Evolutionary conservation across 2,797 vertebrate genomes (phyloP), one percentile per base, ranked within the genome.

Genomic region (Ispidina lecontei): DNA sequence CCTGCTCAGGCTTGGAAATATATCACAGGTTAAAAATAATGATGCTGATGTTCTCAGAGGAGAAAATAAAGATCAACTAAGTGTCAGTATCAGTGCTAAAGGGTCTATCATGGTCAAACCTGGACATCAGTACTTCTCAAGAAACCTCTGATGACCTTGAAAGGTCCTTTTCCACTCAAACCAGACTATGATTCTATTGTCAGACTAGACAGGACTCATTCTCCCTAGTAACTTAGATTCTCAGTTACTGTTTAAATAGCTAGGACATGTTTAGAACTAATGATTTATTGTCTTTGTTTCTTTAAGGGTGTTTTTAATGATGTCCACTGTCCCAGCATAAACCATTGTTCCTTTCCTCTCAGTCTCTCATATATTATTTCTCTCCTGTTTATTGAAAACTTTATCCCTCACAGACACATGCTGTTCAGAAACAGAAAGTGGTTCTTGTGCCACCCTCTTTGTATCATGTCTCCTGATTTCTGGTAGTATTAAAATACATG

Each of bases 301-400:
- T 93, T 92, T 96, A 86, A 97, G 25, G 35, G 39, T 65, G 10
- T 69, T 97, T 78, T 98, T 93, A 1, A 65, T 78, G 26, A 95
- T 93, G 10, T 82, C 67, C 35, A 79, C 83, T 9, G 28, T 88
- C 67, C 84, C 65, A 7, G 72, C 56, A 64, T 96, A 96, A 84
- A 97, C 82, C 86, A 97, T 83, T 20, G 71, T 96, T 60, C 97
- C 86, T 90, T 97, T 97, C 43, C 98, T 97, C 87, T 98, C 93
- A 58, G 93, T 94, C 85, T 98, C 96, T 44, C 98, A 83, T 33
- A 43, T 88, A 75, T 95, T 96, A 39, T 98, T 97, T 88, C 98
- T 96, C 67, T 96, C 95, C 95, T 96, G 97, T 76, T 95, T 89
- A 26, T 79, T 59, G 52, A 98, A 95, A 91, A 97, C 92, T 91